Evolutionary conservation across 1,140 invertebrate genomes (phyloP).

Genomic region (Atta cephalotes): DNA sequence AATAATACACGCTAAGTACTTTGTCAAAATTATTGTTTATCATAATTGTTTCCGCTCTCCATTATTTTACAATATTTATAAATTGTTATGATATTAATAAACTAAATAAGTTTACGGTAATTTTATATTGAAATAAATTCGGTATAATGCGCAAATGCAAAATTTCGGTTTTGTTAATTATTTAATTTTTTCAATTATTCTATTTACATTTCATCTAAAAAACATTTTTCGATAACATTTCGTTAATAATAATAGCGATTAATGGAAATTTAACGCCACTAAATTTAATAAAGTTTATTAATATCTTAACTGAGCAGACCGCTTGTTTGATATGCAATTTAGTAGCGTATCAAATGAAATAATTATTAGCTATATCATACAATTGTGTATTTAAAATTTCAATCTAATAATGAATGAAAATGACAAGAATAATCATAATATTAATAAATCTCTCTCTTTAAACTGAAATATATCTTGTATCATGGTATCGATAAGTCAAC

Average conservation of each 20-base stretch:
- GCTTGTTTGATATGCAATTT: background rate
- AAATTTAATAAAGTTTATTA: conserved; percentile 40
- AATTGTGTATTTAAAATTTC: background rate
- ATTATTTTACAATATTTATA: background rate
- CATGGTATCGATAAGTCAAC: background rate
- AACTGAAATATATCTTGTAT: background rate
- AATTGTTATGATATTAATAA: background rate
- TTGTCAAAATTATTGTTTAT: background rate
- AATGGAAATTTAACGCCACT: background rate
- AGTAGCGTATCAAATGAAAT: background rate
- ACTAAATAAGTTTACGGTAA: background rate
- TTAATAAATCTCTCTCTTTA: conserved; percentile 21
- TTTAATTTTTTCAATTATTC: background rate
- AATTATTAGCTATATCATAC: conserved; percentile 39
- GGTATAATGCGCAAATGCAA: background rate
- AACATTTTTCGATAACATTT: background rate
- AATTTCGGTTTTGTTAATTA: background rate
- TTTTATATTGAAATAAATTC: background rate
- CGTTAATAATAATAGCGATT: background rate
- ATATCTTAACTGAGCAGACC: background rate
- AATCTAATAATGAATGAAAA: conserved; percentile 19
- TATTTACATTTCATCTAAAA: background rate
- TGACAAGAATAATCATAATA: conserved; percentile 32
- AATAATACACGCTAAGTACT: background rate
- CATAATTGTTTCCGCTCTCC: background rate